Evolutionary conservation across 1,140 invertebrate species (phyloP), one percentile per base, ranked within the genome.

Genomic region (Drosophila kanapiae): DNA sequence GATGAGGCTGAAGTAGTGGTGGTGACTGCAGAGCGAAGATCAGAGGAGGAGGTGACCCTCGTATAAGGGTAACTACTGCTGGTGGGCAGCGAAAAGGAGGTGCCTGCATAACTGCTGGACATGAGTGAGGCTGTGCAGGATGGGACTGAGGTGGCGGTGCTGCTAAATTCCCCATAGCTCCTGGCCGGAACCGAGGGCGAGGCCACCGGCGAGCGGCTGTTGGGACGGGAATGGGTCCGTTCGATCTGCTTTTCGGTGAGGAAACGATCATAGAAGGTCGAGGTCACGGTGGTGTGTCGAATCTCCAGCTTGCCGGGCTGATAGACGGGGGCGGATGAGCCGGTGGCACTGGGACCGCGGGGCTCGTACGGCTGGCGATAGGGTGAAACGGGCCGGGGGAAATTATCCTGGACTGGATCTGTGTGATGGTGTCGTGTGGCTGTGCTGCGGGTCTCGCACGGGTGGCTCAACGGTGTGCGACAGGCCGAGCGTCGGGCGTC

Each of bases 211-310:
- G 91, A 92, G 49, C 78, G 79, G 42, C 82, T 93, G 33, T 70
- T 68, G 33, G 90, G 80, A 27, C 81, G 86, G 29, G 77, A 72
- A 14, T 82, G 58, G n/a, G 76, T 88, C 37, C 86, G 86, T 47
- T 92, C 91, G 53, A 92, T 90, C 53, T 93, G 82, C 54, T 90
- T 93, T 57, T 93, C 91, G 18, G 83, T 91, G 10, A 93, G 72
- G 47, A 91, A 91, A 10, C 92, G 92, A 78, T 93, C 92, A 47
- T 93, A 93, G 59, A 93, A 92, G 38, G 92, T 93, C 13, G 92
- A 91, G 7, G 92, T 93, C 27, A 93, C 92, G 14, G 92, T 93
- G 38, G 92, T 93, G 68, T 93, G 92, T 1, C 92, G 91, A 16
- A 93, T 92, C 49, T 93, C 91, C 16, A 93, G 75, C 78, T 92